Evolutionary conservation across 2,113 vertebrate genomes (phyloP).

Genomic region (Rattus norvegicus): GRCr8 NC_086031.1:91052001-91052500

Average conservation of each 20-base stretch:
- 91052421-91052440: background rate
- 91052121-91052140: background rate
- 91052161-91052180: background rate
- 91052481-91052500: background rate
- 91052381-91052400: background rate
- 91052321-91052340: background rate
- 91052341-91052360: background rate
- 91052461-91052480: constrained; percentile 3
- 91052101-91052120: background rate
- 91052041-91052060: background rate
- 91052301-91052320: background rate
- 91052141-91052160: background rate
- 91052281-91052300: background rate
- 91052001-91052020: background rate
- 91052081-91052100: background rate
- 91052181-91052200: background rate
- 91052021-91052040: background rate
- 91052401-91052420: background rate
- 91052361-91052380: background rate
- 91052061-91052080: background rate
- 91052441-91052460: constrained; percentile 9
- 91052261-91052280: background rate
- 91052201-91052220: background rate
- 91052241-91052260: background rate
- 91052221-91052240: background rate